These are phyloP conservation scores for Hyaena hyaena DNA, from an alignment of 2,113 vertebrate species.

Conservation along the genomic window DNA sequence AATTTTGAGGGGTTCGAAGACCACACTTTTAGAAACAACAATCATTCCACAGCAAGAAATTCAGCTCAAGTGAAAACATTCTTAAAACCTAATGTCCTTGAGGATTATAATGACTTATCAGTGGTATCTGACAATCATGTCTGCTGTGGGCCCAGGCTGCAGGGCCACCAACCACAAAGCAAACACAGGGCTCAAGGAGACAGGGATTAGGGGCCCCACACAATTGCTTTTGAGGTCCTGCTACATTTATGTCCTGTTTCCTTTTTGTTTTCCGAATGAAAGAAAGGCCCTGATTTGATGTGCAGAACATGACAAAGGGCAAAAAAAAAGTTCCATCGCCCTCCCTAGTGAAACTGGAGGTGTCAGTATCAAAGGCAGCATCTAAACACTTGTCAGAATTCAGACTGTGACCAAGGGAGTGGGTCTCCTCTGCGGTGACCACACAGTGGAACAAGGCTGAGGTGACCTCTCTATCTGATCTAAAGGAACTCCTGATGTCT, in stretches of 20 bases:
- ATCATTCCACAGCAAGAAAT: not conserved
- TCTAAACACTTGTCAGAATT: slow-evolving; percentile 44
- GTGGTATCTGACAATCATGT: not conserved
- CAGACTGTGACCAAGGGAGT: not conserved
- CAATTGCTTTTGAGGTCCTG: not conserved
- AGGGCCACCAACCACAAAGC: not conserved
- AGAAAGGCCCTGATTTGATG: slow-evolving; percentile 33
- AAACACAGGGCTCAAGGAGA: not conserved
- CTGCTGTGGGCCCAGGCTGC: not conserved
- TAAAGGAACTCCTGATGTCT: slow-evolving; percentile 37
- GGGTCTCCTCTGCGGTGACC: not conserved
- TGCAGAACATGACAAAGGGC: slow-evolving; percentile 17
- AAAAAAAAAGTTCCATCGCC: not conserved
- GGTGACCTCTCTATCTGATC: not conserved
- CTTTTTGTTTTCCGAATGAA: slow-evolving; percentile 45
- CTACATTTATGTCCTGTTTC: not conserved
- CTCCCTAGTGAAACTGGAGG: slow-evolving; percentile 12
- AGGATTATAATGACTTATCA: not conserved
- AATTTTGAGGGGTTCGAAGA: not conserved
- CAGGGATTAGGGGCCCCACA: not conserved
- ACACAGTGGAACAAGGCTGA: not conserved
- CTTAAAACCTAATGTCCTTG: not conserved
- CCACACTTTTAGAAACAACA: slow-evolving; percentile 28
- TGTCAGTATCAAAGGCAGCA: slow-evolving; percentile 39
- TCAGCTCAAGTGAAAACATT: not conserved